Conservation (phyloP, 2,113 vertebrate species). For the Rhineura floridana region DNA sequence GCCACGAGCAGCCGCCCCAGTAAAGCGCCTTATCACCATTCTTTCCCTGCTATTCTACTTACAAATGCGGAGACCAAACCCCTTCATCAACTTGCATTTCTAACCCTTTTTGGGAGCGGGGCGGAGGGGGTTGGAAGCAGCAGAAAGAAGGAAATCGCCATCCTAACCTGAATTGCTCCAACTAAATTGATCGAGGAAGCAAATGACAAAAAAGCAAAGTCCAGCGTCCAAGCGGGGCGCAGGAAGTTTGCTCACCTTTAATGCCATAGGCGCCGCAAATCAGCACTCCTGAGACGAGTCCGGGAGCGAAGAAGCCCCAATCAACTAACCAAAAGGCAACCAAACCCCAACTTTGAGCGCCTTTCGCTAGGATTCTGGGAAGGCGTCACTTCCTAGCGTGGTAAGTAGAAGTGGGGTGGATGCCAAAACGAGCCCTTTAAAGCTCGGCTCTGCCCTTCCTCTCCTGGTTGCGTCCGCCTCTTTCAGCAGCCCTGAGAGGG, state of each 20-base stretch:
- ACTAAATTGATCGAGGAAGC: background rate
- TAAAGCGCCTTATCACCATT: background rate
- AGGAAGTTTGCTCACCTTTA: background rate
- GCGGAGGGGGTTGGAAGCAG: background rate
- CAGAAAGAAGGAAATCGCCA: slow-evolving; percentile 11
- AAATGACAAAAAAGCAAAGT: slow-evolving; percentile 53
- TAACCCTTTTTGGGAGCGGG: background rate
- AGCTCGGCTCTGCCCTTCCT: slow-evolving; percentile 61
- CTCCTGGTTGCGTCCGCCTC: background rate
- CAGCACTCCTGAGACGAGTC: background rate
- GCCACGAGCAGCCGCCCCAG: background rate
- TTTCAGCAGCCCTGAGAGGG: slow-evolving; percentile 2
- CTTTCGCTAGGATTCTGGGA: slow-evolving; percentile 71
- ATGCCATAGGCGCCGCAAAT: background rate
- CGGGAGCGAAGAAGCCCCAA: background rate
- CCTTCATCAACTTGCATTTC: background rate
- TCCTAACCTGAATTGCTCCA: background rate
- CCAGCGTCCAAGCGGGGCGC: fast-evolving
- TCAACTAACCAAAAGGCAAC: no score
- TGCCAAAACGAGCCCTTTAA: slow-evolving; percentile 49
- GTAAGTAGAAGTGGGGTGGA: slow-evolving; percentile 61
- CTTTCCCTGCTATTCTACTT: background rate
- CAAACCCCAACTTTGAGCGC: slow-evolving; percentile 75
- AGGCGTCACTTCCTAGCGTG: slow-evolving; percentile 82
- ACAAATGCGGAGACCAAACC: background rate